These are phyloP conservation scores for Dasyurus viverrinus DNA, from an alignment of 2,113 vertebrate species.

Conservation along the genomic window DNA sequence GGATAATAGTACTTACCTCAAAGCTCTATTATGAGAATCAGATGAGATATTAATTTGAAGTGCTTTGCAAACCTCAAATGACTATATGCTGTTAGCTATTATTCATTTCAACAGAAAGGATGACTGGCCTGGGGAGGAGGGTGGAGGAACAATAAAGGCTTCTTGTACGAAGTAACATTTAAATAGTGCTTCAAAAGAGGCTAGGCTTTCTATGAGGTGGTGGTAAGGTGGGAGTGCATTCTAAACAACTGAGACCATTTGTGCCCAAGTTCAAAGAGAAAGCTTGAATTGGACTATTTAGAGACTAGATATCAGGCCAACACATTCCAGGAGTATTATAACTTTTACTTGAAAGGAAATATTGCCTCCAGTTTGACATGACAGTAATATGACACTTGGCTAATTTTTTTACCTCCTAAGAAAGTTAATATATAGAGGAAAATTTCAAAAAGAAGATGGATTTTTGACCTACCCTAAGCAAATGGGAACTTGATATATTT, in stretches of 20 bases:
- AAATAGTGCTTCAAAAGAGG: not conserved
- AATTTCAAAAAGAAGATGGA: slow-evolving; percentile 52
- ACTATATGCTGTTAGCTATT: not conserved
- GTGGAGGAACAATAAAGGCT: not conserved
- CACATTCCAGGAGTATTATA: not conserved
- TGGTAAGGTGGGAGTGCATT: not conserved
- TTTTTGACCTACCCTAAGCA: slow-evolving; percentile 36
- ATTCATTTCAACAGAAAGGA: not conserved
- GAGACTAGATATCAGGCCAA: not conserved
- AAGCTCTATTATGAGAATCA: not conserved
- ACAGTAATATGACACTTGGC: not conserved
- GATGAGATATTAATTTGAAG: not conserved
- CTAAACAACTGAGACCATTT: not conserved
- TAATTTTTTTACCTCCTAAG: slow-evolving; percentile 36
- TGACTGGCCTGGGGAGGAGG: not conserved
- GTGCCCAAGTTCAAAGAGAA: not conserved
- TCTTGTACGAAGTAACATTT: not conserved
- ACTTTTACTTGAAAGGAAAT: slow-evolving; percentile 36
- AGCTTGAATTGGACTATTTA: not conserved
- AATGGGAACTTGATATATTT: not conserved
- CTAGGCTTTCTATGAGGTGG: not conserved
- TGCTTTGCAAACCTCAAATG: not conserved
- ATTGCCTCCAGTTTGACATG: slow-evolving; percentile 9
- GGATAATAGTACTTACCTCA: not conserved
- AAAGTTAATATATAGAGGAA: slow-evolving; percentile 4